These are phyloP conservation scores for Falco punctatus DNA, from an alignment of 2,113 vertebrate species.

Conservation along the genomic window DNA sequence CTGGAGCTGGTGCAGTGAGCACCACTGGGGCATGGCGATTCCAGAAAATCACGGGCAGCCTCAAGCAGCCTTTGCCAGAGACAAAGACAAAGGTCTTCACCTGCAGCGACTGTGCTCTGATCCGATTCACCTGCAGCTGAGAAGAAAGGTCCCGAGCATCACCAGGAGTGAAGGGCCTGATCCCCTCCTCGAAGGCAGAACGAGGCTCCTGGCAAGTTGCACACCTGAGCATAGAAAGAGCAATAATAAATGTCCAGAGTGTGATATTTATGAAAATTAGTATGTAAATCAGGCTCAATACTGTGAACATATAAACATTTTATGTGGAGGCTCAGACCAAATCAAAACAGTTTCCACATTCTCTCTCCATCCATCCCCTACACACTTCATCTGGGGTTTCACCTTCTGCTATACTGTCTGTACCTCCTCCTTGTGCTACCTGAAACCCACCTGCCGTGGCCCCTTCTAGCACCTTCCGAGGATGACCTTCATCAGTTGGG, in stretches of 20 bases:
- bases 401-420: accelerated
- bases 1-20: accelerated
- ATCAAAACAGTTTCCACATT: neutral
- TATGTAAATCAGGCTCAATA: neutral
- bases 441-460: neutral
- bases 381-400: neutral
- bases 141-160: neutral
- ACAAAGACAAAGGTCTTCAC: neutral
- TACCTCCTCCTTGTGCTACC: neutral
- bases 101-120: neutral
- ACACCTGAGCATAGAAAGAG: neutral
- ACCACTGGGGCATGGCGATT: neutral
- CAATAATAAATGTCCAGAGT: neutral
- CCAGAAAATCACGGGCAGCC: neutral
- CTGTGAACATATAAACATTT: neutral
- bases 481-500: neutral
- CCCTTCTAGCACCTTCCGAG: neutral
- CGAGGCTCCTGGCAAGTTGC: neutral
- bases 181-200: neutral
- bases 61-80: neutral
- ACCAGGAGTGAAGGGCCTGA: accelerated
- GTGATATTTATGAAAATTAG: neutral
- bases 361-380: neutral
- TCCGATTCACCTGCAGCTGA: neutral
- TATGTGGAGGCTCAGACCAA: neutral